Conservation (phyloP, 2,888 invertebrate species). For the Ectemnius lituratus region DNA sequence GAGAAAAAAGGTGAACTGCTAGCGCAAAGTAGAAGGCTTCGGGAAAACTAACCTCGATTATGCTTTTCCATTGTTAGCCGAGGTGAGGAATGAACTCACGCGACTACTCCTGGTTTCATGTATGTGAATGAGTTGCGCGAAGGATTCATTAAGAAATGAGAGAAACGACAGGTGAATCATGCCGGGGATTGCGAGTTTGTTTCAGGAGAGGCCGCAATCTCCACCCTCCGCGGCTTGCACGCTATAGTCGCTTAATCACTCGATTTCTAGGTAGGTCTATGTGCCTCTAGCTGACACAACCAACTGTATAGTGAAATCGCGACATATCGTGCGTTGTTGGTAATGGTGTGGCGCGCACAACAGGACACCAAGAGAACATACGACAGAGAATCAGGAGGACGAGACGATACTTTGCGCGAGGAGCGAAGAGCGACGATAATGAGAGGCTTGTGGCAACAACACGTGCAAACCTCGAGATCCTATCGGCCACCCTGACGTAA, state of each 20-base stretch:
- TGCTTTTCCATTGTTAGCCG: conserved; percentile 42
- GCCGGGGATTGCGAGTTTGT: conserved; percentile 24
- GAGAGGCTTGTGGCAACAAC: conserved; percentile 66
- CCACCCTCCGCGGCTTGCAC: conserved; percentile 12
- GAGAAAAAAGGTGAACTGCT: too few species aligned
- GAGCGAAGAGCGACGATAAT: conserved; percentile 64
- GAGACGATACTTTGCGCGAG: conserved; percentile 60
- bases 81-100: too few species aligned
- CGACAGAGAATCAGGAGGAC: conserved; percentile 38
- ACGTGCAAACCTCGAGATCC: conserved; percentile 63
- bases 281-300: too few species aligned
- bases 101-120: too few species aligned
- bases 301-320: conserved; percentile 35
- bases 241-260: conserved; percentile 22
- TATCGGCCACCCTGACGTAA: conserved; percentile 70
- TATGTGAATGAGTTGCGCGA: conserved; percentile 50
- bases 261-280: conserved; percentile 27
- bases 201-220: conserved; percentile 28
- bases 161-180: conserved; percentile 44
- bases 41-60: conserved; percentile 5
- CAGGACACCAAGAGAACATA: not conserved
- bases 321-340: conserved; percentile 23
- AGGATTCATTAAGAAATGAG: conserved; percentile 36
- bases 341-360: too few species aligned
- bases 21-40: too few species aligned